Base-by-base conservation (phyloP, 2,888 invertebrate species). In the Limenitis camilla region DNA sequence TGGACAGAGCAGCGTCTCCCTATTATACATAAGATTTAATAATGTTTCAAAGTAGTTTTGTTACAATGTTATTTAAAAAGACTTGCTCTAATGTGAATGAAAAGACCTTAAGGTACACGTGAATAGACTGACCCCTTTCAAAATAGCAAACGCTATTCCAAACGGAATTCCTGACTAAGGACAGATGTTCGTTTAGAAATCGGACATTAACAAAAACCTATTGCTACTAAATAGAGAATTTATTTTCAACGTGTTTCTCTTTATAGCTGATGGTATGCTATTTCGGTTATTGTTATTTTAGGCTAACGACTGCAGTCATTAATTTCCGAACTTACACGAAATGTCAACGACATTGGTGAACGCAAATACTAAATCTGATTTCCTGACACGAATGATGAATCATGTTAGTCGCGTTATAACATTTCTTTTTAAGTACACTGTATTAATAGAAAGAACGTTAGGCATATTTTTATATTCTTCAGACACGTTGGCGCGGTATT, bases 341-440 rank as follows among this genome's bases (percentile, higher is more conserved):
- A 81, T 81, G 82, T 81, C 82, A 84, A 82, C 80, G 81, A 81
- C 80, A 72, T 68, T 64, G 67, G 67, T 65, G 69, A 66, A 74
- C 71, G 73, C 72, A 64, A 55, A 77, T 74, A 75, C 72, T 72
- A 71, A 75, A 77, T 76, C 69, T 56, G 71, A 78, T 74, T 76
- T 72, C 68, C 71, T 72, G 67, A 71, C 69, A 72, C 64, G 45
- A 68, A 72, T 75, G 72, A 80, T 76, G 81, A 85, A 79, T 84
- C 83, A 83, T 70, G 64, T 78, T 65, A 78, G 78, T 78, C 82
- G 81, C 67, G 67, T 65, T 62, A 56, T 65, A 65, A 66, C 65
- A 73, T 77, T 81, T 80, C 70, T 77, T 81, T 78, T 72, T 65
- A 71, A 62, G 64, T 61, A 40, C 48, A 57, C 57, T 40, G 58